These are phyloP conservation scores for Acrossocheilus fasciatus DNA, from an alignment of 2,797 vertebrate genomes.

Conservation along the genomic window DNA sequence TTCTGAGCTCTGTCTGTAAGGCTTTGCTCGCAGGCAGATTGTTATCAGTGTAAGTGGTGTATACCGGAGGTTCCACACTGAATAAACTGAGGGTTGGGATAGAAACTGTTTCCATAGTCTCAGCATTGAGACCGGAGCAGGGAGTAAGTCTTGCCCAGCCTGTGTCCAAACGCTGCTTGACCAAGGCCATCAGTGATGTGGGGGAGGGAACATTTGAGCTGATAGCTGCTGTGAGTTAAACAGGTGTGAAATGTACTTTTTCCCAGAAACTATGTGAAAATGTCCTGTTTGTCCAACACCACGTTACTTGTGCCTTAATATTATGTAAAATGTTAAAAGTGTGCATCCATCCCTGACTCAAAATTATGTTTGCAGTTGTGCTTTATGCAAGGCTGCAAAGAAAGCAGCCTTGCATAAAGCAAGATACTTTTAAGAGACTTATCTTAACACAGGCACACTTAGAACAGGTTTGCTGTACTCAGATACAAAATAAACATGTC, in stretches of 20 bases:
- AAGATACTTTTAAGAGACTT: not conserved
- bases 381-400: not conserved
- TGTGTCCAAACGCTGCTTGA: conserved; percentile 50
- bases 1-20: not conserved
- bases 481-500: conserved; percentile 44
- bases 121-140: conserved; percentile 41
- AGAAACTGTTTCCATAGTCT: conserved; percentile 61
- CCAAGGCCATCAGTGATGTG: conserved; percentile 60
- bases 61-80: conserved; percentile 31
- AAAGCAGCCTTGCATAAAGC: too few species aligned
- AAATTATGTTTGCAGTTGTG: not conserved
- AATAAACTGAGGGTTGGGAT: conserved; percentile 57
- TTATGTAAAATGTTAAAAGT: not conserved
- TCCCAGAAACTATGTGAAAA: conserved; percentile 39
- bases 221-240: conserved; percentile 60
- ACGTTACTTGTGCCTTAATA: not conserved
- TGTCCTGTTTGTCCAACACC: conserved; percentile 23
- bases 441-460: not conserved
- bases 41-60: conserved; percentile 45
- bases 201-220: conserved; percentile 35
- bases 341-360: not conserved
- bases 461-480: conserved; percentile 7
- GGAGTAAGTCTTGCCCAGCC: conserved; percentile 38
- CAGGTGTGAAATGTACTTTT: conserved; percentile 61
- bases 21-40: conserved; percentile 26